Conservation (phyloP, 2,888 invertebrate genomes). For the Chirona hameri region DNA sequence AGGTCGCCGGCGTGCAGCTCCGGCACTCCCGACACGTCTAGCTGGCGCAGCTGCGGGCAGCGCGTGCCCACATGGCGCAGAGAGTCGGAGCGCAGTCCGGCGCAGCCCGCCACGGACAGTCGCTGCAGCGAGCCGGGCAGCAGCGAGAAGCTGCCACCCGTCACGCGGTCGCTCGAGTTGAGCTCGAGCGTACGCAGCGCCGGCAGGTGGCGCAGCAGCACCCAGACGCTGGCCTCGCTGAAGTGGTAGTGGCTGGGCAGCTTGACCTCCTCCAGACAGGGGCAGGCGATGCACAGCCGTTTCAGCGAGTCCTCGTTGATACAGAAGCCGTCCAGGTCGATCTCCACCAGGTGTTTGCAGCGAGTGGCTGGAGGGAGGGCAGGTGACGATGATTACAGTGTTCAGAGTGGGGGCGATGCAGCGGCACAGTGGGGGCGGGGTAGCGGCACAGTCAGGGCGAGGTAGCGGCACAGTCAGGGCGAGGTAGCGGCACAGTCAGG, state of each 20-base stretch:
- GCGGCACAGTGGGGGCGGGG: not conserved
- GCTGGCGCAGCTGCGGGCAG: conserved; percentile 9
- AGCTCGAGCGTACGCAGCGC: conserved; percentile 2
- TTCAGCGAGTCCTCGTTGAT: conserved; percentile 11
- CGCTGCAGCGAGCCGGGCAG: not conserved
- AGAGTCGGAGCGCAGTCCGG: not conserved
- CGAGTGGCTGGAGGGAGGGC: not conserved
- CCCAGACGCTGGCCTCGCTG: conserved; percentile 22
- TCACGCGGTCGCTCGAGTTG: not conserved
- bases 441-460: too few species aligned
- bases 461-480: too few species aligned
- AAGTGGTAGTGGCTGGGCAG: conserved; percentile 24
- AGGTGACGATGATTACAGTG: too few species aligned
- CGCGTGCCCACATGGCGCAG: not conserved
- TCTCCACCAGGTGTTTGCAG: not conserved
- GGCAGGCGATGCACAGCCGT: not conserved
- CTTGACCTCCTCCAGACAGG: not conserved
- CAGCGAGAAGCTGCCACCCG: not conserved
- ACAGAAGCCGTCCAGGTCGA: conserved; percentile 8
- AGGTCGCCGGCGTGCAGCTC: not conserved
- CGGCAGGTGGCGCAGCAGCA: conserved; percentile 12
- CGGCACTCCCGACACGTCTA: not conserved
- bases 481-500: too few species aligned
- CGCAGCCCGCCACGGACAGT: not conserved
- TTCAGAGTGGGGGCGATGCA: not conserved